Evolutionary conservation across 2,113 vertebrate species (phyloP).

Genomic region (Burhinus oedicnemus): DNA sequence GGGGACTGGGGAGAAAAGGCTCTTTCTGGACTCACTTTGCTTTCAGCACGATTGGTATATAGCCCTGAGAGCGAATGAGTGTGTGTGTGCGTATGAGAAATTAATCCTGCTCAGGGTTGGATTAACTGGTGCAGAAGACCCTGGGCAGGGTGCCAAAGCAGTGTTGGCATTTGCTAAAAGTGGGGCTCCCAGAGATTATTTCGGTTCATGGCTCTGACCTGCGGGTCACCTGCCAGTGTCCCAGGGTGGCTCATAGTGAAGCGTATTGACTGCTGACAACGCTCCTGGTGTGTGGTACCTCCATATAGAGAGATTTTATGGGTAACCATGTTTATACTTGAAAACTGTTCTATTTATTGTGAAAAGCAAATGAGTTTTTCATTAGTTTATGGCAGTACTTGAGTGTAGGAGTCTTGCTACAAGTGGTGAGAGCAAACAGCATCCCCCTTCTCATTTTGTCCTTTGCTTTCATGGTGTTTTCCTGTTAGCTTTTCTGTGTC

Average conservation of each 20-base stretch:
- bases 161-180: constrained; percentile 42
- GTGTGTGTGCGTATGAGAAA: background rate
- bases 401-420: background rate
- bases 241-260: background rate
- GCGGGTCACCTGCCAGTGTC: background rate
- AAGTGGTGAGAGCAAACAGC: background rate
- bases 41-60: background rate
- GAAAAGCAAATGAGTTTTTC: background rate
- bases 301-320: background rate
- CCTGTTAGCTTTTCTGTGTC: background rate
- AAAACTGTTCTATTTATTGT: background rate
- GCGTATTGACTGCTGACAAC: background rate
- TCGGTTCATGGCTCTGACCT: background rate
- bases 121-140: constrained; percentile 54
- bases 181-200: constrained; percentile 29
- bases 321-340: background rate
- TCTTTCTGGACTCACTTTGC: background rate
- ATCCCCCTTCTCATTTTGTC: background rate
- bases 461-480: background rate
- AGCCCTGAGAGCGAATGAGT: background rate
- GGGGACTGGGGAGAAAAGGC: background rate
- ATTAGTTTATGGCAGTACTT: background rate
- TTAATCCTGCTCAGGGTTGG: constrained; percentile 7
- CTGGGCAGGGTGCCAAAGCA: constrained; percentile 34
- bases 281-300: background rate